Evolutionary conservation across 2,113 vertebrate species (phyloP).

Genomic region (Pampusana beccarii): DNA sequence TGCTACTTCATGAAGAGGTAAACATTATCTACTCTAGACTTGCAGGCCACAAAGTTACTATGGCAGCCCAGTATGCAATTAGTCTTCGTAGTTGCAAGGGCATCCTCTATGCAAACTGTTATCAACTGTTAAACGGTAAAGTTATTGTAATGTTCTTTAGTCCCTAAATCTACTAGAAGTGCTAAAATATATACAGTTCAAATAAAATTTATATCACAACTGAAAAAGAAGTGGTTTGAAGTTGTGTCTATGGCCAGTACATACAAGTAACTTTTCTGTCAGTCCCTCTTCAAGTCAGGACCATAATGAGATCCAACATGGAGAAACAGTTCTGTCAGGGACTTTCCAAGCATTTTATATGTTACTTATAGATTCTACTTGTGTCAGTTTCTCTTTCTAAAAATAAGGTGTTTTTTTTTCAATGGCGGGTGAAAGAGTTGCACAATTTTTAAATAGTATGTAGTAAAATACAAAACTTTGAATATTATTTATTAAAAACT

Average conservation of each 20-base stretch:
- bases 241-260: background rate
- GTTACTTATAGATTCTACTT: background rate
- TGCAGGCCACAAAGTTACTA: background rate
- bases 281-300: background rate
- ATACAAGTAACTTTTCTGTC: background rate
- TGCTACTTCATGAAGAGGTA: background rate
- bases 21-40: background rate
- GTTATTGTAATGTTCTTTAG: background rate
- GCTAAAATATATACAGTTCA: background rate
- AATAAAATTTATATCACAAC: background rate
- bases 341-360: background rate
- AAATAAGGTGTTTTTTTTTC: background rate
- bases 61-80: background rate
- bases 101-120: background rate
- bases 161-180: background rate
- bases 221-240: background rate
- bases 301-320: background rate
- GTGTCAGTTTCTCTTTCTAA: background rate
- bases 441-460: background rate
- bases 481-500: background rate
- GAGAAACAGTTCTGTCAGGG: background rate
- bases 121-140: background rate
- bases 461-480: background rate
- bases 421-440: background rate
- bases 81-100: background rate